Base-by-base conservation (phyloP, 2,888 invertebrate species). In the Drosophila cognata region DNA sequence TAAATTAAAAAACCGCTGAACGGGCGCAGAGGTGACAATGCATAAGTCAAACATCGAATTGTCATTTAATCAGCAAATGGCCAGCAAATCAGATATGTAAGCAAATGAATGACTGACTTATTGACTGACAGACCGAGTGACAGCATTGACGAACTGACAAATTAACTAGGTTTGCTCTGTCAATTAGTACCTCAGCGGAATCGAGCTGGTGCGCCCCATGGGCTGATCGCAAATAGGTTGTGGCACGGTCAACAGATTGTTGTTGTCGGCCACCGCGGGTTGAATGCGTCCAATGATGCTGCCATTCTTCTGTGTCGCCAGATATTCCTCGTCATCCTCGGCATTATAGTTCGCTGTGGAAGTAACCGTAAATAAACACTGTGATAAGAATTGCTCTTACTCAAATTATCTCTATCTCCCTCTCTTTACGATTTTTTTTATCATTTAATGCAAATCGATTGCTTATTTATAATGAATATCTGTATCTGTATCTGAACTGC, bases 341-440 rank as follows among this genome's bases (percentile, higher is more conserved):
- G 93, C 92, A 90, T 93, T 93, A 60, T 93, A 93, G 77, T 93
- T 93, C 35, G 93, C 93, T 93, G 68, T 35, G 43, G 52, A 18
- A 57, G 21, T 29, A 62, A 56, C 55, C 50, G 16, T 46, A 41
- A 57, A 31, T 46, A 57, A 46, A 31, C 21, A 57, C n/a, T 38
- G 16, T 21, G 21, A 57, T 57, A 31, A n/a, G 29, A n/a, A 5
- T 43, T 29, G 16, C 29, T 31, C 18, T 56, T 10, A 56, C 29
- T 56, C 16, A 41, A 31, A 25, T 31, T 46, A 46, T 25, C 21
- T 43, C 55, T 36, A 18, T 28, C 55, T 10, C 35, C 36, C 5
- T 18, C 11, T 38, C 28, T 28, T 31, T 21, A 10, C 16, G 1
- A 38, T 41, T n/a, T 29, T 29, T 29, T 38, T 16, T 41, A 31